phyloP scores from a whole-genome alignment of 2,888 invertebrate genomes.

The Brachylomia viminalis region DNA sequence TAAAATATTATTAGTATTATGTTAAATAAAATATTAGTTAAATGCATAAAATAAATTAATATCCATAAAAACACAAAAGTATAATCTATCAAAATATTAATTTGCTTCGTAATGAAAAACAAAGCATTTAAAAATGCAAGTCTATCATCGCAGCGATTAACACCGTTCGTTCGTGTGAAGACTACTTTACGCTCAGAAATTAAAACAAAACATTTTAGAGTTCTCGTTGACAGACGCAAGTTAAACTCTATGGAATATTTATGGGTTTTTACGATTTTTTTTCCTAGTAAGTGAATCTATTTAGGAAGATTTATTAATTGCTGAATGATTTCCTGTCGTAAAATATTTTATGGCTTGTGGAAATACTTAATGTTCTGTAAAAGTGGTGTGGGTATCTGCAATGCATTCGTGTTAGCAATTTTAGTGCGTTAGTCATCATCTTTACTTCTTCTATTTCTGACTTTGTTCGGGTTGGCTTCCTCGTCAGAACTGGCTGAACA shows the following conservation, averaged over 20 bases:
- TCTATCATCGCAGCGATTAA: conserved; percentile 29
- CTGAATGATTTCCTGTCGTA: conserved; percentile 59
- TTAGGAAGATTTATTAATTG: conserved; percentile 38
- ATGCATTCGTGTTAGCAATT: neutral
- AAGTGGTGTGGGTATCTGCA: conserved; percentile 23
- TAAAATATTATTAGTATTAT: no score
- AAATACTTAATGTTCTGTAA: conserved; percentile 24
- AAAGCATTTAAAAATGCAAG: neutral
- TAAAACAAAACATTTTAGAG: conserved; percentile 30
- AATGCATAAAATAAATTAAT: neutral
- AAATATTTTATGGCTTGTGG: conserved; percentile 44
- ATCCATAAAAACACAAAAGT: neutral
- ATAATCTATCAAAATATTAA: neutral
- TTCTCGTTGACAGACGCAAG: conserved; percentile 53
- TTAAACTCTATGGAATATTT: conserved; percentile 31
- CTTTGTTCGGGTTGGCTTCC: neutral
- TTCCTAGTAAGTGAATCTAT: conserved; percentile 45
- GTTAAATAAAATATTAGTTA: no score
- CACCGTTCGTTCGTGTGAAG: conserved; percentile 38
- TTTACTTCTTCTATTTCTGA: neutral
- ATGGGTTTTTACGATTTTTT: conserved; percentile 42
- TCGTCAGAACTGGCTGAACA: neutral
- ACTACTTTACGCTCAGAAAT: conserved; percentile 23
- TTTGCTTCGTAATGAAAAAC: conserved; percentile 1
- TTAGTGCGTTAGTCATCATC: neutral